Base-by-base conservation (phyloP, 2,113 vertebrate genomes). In the Cavia porcellus region DNA sequence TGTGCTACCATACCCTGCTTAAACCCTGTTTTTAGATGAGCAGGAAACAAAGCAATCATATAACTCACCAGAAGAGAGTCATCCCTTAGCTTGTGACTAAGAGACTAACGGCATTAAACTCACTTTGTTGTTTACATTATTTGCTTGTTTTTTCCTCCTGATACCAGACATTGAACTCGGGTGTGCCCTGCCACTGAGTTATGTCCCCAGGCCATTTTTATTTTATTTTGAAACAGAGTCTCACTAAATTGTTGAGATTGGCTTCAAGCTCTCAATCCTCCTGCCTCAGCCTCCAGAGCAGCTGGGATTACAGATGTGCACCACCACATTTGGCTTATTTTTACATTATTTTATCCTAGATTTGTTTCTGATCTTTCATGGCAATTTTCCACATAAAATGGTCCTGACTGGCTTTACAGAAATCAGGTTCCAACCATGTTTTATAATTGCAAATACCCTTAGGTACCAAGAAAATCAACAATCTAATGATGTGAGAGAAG, bases 361-460 rank as follows among this genome's bases (percentile, higher is more conserved):
- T 61, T 77, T 91, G 25, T 64, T 96, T 74, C 64, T 59, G 25
- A 68, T 86, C 28, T 88, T 92, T 83, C 24, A 2, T 82, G 68
- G n/a, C 77, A 89, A 83, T 57, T 96, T 91, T 88, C n/a, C 38
- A 74, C 17, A 85, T 3, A 90, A 96, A 72, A 85, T n/a, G 50
- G 72, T 80, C 28, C 47, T 5, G 22, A 70, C 13, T 66, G 14
- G 15, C 61, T 96, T 94, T 45, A 50, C 32, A 50, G 9, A 3
- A 50, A 42, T 52, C 72, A 11, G 0, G 22, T 42, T 82, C 52
- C 70, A 88, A 57, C 24, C n/a, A 87, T 95, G 13, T 68, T 88
- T 94, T 50, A 64, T 64, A 72, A 91, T 96, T 95, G 87, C 90
- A 92, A 92, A 83, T 19, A 68, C 82, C 57, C 83, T 74, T 19